Evolutionary conservation across 2,113 vertebrate species (phyloP).

Genomic region (Protobothrops mucrosquamatus): DNA sequence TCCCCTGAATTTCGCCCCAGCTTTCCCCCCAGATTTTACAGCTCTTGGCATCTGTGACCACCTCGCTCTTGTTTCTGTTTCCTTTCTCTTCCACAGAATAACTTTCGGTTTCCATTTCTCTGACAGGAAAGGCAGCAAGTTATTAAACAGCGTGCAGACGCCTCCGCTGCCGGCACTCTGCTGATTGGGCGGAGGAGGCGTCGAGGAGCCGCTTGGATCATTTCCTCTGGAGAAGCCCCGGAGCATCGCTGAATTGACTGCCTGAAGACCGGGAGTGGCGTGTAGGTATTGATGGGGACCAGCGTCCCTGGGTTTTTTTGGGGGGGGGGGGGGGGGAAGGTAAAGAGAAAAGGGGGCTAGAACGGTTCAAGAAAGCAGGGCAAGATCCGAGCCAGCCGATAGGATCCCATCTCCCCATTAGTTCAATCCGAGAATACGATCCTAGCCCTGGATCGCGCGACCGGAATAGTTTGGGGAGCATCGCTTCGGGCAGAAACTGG

Average conservation of each 20-base stretch:
- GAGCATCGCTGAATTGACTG: neutral
- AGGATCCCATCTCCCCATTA: neutral
- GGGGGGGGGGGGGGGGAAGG: neutral
- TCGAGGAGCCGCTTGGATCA: neutral
- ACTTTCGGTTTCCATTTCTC: slow-evolving; percentile 10
- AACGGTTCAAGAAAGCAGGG: neutral
- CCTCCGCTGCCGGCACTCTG: accelerated
- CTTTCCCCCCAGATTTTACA: too few relatives aligned
- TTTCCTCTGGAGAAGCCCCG: neutral
- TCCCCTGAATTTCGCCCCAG: too few relatives aligned
- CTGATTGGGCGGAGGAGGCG: neutral
- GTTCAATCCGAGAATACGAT: neutral
- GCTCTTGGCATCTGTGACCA: too few relatives aligned
- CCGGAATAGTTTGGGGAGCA: neutral
- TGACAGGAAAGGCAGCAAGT: accelerated
- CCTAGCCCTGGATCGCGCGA: neutral
- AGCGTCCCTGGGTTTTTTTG: neutral
- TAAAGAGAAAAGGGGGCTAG: neutral
- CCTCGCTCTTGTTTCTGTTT: accelerated
- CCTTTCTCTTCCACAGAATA: too few relatives aligned
- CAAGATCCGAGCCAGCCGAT: neutral
- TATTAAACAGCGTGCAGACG: neutral
- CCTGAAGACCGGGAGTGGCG: neutral
- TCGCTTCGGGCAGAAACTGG: neutral
- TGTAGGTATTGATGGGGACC: neutral